Percentiles rank a stretch among this genome's conserved stretches.
phyloP scores from a whole-genome alignment of 2,888 invertebrate genomes.

The Melanophora roralis region DNA sequence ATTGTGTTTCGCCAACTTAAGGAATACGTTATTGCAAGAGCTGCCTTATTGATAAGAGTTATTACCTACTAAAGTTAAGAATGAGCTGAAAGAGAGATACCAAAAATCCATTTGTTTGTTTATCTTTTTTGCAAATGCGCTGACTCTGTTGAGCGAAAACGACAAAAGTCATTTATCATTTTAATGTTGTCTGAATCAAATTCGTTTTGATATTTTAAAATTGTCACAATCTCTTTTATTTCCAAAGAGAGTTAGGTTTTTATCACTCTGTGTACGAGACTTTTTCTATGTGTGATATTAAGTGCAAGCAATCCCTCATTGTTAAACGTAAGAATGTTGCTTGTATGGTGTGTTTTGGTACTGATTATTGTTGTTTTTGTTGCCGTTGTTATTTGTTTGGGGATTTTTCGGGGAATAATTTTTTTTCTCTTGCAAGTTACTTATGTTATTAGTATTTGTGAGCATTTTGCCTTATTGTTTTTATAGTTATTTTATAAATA shows the following conservation, averaged over 20 bases:
- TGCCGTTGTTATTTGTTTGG: not conserved
- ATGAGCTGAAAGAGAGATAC: not conserved
- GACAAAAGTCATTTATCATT: conserved; percentile 49
- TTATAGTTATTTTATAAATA: conserved; percentile 52
- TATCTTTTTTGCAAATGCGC: conserved; percentile 14
- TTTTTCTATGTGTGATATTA: conserved; percentile 1
- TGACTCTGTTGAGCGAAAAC: not conserved
- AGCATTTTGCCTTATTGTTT: conserved; percentile 16
- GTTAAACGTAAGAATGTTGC: no score
- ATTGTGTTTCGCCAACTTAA: not conserved
- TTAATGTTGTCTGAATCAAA: conserved; percentile 52
- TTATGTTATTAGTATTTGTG: conserved; percentile 1
- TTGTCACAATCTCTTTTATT: conserved; percentile 34
- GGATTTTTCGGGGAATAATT: conserved; percentile 28
- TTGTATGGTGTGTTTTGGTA: not conserved
- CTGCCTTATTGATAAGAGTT: not conserved
- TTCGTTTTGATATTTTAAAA: conserved; percentile 46
- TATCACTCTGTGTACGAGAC: not conserved
- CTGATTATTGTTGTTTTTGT: not conserved
- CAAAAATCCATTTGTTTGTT: not conserved
- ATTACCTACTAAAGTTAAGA: not conserved
- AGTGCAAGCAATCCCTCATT: conserved; percentile 41
- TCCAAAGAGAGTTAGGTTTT: conserved; percentile 50
- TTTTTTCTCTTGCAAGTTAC: conserved; percentile 11
- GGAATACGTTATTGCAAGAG: not conserved